Conservation (phyloP, 2,797 vertebrate genomes). For the Bryconaethiops microstoma region DNA sequence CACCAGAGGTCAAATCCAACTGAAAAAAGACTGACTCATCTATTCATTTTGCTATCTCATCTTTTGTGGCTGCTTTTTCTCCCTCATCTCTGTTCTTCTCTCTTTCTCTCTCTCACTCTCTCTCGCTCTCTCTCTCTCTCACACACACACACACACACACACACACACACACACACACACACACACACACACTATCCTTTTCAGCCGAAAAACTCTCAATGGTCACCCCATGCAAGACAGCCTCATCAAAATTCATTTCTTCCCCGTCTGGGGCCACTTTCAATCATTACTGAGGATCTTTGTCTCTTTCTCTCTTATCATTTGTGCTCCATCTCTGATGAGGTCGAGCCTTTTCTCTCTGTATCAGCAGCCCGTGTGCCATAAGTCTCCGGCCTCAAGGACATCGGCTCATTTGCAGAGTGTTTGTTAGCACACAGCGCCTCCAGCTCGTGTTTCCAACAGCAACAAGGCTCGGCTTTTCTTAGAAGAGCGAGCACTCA, state of each 20-base stretch:
- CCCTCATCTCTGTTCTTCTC: not conserved
- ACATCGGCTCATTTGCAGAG: conserved; percentile 37
- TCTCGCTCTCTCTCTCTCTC: conserved; percentile 8
- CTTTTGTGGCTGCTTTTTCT: not conserved
- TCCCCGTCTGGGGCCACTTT: not conserved
- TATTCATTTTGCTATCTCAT: not conserved
- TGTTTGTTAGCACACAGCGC: conserved; percentile 14
- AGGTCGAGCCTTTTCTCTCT: conserved; percentile 5
- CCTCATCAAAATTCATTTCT: conserved; percentile 33
- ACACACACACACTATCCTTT: too few relatives aligned
- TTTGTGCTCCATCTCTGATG: not conserved
- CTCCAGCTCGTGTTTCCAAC: conserved; percentile 39
- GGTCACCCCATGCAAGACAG: not conserved
- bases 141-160: not conserved
- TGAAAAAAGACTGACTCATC: not conserved
- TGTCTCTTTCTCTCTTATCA: conserved; percentile 31
- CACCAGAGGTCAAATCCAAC: not conserved
- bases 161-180: not conserved
- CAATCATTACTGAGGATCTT: conserved; percentile 33
- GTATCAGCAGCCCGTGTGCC: conserved; percentile 17
- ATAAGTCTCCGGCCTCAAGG: conserved; percentile 29
- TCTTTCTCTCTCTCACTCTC: not conserved
- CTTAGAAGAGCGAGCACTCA: conserved; percentile 24
- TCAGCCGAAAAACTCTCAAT: conserved; percentile 25
- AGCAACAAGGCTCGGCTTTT: conserved; percentile 38